phyloP scores from a whole-genome alignment of 1,140 invertebrate genomes.

The Eupristina koningsbergeri region DNA sequence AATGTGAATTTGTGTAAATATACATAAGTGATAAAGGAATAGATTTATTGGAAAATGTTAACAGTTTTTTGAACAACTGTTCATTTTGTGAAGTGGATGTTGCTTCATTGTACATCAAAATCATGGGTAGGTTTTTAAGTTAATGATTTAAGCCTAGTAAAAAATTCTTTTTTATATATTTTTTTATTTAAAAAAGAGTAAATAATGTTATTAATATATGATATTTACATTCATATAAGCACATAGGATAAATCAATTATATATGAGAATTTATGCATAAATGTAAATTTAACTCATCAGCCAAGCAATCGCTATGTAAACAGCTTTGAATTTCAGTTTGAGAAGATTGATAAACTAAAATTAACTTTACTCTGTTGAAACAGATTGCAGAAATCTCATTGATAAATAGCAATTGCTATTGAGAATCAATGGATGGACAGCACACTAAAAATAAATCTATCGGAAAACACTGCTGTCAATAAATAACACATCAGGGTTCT shows the following conservation, averaged over 20 bases:
- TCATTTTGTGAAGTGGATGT: background rate
- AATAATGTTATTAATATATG: too few species aligned
- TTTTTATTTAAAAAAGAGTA: too few species aligned
- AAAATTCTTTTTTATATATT: too few species aligned
- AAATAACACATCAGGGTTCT: background rate
- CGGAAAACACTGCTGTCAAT: too few species aligned
- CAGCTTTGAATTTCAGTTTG: background rate
- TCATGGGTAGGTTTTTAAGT: background rate
- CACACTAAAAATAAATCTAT: background rate
- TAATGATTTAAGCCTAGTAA: background rate
- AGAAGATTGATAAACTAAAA: background rate
- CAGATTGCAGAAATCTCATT: background rate
- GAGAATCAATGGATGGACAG: background rate
- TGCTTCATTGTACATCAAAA: background rate
- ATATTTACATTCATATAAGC: too few species aligned
- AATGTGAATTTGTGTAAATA: background rate
- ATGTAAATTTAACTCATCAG: background rate
- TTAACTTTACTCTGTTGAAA: background rate
- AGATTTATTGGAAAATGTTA: background rate
- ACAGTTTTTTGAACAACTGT: background rate
- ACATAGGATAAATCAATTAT: too few species aligned
- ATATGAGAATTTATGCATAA: too few species aligned
- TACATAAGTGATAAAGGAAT: slow-evolving; percentile 6
- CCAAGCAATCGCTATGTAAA: background rate
- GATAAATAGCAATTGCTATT: background rate